Percentiles rank a stretch among this genome's conserved stretches.
Evolutionary conservation across 2,113 vertebrate genomes (phyloP).

Genomic region (Solea senegalensis): DNA sequence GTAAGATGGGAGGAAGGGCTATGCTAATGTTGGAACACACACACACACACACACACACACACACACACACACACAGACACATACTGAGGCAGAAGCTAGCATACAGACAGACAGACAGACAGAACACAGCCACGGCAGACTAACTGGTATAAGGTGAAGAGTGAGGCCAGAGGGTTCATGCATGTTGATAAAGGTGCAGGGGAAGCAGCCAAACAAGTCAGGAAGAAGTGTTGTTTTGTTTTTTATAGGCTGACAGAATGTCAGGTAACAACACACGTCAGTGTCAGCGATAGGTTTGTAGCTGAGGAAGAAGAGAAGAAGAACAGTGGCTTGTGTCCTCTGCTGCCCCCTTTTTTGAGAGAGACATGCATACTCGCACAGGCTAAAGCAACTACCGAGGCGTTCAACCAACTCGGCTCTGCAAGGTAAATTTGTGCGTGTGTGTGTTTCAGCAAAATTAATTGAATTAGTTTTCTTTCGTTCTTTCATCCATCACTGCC

Average conservation of each 20-base stretch:
- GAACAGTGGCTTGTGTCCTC: slow-evolving; percentile 54
- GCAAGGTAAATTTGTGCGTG: slow-evolving; percentile 55
- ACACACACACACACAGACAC: too few species aligned
- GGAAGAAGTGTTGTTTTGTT: neutral
- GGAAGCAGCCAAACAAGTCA: slow-evolving; percentile 22
- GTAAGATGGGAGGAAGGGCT: slow-evolving; percentile 75
- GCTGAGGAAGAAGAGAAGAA: slow-evolving; percentile 73
- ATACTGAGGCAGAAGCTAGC: slow-evolving; percentile 28
- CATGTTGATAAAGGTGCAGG: slow-evolving; percentile 25
- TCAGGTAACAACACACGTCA: slow-evolving; percentile 51
- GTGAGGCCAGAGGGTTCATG: slow-evolving; percentile 17
- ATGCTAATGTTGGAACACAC: slow-evolving; percentile 61
- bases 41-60: slow-evolving; percentile 45
- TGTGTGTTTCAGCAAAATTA: neutral
- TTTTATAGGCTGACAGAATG: slow-evolving; percentile 26
- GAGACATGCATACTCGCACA: slow-evolving; percentile 39
- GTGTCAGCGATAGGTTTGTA: slow-evolving; percentile 77
- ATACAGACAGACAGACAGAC: slow-evolving; percentile 13
- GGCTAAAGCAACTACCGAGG: slow-evolving; percentile 32
- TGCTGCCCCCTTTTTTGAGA: slow-evolving; percentile 33
- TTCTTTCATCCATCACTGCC: slow-evolving; percentile 14
- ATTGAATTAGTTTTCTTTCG: neutral
- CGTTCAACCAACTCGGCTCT: slow-evolving; percentile 34
- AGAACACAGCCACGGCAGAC: slow-evolving; percentile 17
- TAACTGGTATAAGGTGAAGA: slow-evolving; percentile 28